Conservation (phyloP, 1,140 invertebrate species). For the Drosophila ananassae region DNA sequence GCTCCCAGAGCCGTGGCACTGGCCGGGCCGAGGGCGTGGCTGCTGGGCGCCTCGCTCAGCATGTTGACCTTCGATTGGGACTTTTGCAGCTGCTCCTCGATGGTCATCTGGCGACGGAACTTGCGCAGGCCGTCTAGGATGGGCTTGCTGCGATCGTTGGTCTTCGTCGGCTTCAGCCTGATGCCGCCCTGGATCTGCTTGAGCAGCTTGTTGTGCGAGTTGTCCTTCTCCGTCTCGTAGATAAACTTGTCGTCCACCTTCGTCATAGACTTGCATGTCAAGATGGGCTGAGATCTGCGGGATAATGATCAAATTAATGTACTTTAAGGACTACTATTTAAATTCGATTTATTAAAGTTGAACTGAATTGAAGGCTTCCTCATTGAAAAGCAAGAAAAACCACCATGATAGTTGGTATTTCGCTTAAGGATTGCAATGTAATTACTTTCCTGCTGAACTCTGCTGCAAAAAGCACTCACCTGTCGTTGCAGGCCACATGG, state of each 20-base stretch:
- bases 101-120: conserved; percentile 93
- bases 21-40: conserved; percentile 83
- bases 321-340: too few relatives aligned
- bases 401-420: not conserved
- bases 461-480: conserved; percentile 83
- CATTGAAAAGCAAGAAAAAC: not conserved
- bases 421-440: conserved; percentile 28
- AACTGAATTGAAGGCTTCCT: not conserved
- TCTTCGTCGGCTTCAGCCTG: conserved; percentile 90
- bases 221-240: conserved; percentile 94
- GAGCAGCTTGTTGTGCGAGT: conserved; percentile 92
- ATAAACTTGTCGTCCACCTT: conserved; percentile 91
- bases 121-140: conserved; percentile 92
- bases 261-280: conserved; percentile 86
- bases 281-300: conserved; percentile 86
- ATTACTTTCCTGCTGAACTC: conserved; percentile 5
- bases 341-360: too few relatives aligned
- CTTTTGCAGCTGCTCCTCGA: conserved; percentile 94
- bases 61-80: conserved; percentile 88
- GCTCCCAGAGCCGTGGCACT: conserved; percentile 76
- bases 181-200: conserved; percentile 93
- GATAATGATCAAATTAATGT: too few relatives aligned
- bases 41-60: conserved; percentile 73
- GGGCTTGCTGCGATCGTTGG: conserved; percentile 94
- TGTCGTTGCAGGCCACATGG: conserved; percentile 93